phyloP scores from a whole-genome alignment of 2,888 invertebrate species.

The Nephrocerus scutellatus region DNA sequence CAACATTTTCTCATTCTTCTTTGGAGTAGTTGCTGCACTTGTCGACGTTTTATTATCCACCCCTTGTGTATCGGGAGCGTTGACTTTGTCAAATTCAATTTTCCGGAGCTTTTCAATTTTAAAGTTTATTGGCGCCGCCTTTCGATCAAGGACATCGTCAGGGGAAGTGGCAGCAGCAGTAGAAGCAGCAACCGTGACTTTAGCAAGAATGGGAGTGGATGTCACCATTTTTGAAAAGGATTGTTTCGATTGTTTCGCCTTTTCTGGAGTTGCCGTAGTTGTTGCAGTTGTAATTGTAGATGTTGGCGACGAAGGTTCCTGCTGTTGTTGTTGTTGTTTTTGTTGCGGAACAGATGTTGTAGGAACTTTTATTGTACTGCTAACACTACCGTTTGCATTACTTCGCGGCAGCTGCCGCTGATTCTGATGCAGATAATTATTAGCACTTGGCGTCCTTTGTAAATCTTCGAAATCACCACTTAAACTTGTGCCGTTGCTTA shows the following conservation, averaged over 20 bases:
- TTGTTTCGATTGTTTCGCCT: no score
- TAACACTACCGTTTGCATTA: no score
- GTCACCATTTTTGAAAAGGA: no score
- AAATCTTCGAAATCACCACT: constrained; percentile 25
- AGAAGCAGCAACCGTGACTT: constrained; percentile 14
- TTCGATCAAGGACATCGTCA: constrained; percentile 18
- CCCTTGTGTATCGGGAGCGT: constrained; percentile 17
- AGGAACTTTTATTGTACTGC: constrained; percentile 21
- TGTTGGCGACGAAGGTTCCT: constrained; percentile 1
- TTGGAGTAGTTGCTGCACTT: constrained; percentile 18
- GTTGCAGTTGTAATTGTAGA: neutral
- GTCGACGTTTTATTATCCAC: constrained; percentile 17
- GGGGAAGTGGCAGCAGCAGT: constrained; percentile 13
- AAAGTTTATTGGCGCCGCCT: constrained; percentile 10
- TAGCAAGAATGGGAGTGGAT: no score
- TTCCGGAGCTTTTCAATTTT: constrained; percentile 18
- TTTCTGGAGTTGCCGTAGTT: constrained; percentile 2
- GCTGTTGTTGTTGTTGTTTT: constrained; percentile 11
- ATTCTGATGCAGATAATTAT: constrained; percentile 5
- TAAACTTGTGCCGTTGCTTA: no score
- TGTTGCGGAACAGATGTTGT: constrained; percentile 1
- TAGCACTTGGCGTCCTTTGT: constrained; percentile 36
- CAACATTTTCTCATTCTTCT: constrained; percentile 19
- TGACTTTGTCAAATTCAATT: constrained; percentile 16
- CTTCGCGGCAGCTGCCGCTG: constrained; percentile 6